phyloP scores from a whole-genome alignment of 2,113 vertebrate genomes.

The Protomyctophum bolini region DNA sequence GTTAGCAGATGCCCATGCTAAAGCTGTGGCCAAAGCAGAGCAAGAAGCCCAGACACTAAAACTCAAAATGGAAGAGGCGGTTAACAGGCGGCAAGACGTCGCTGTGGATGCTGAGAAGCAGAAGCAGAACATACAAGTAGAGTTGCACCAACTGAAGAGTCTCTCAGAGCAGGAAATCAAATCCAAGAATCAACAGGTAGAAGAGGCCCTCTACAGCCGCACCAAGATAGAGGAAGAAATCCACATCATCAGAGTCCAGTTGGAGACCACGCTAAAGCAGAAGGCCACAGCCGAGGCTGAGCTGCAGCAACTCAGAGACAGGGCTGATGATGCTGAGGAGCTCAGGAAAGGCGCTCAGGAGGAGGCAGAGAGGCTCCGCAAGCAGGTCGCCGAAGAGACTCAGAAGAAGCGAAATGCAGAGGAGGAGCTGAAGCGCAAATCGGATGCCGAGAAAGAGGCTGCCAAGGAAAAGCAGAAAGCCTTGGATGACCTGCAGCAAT shows the following conservation, averaged over 20 bases:
- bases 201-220: conserved; percentile 86
- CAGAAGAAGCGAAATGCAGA: conserved; percentile 93
- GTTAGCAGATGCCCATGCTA: conserved; percentile 89
- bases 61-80: conserved; percentile 91
- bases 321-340: conserved; percentile 86
- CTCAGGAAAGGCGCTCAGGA: conserved; percentile 88
- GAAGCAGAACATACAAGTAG: conserved; percentile 93
- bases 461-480: conserved; percentile 91
- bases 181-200: conserved; percentile 85
- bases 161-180: conserved; percentile 90
- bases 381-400: conserved; percentile 90
- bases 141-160: conserved; percentile 88
- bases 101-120: conserved; percentile 89
- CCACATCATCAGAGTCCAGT: conserved; percentile 87
- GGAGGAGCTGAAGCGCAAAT: conserved; percentile 88
- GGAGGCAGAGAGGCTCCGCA: conserved; percentile 90
- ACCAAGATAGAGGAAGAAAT: conserved; percentile 94
- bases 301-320: conserved; percentile 81
- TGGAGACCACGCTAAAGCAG: conserved; percentile 86
- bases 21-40: conserved; percentile 90
- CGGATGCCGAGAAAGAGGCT: conserved; percentile 89
- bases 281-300: conserved; percentile 83
- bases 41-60: conserved; percentile 88
- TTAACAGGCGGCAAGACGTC: conserved; percentile 84
- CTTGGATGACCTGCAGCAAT: conserved; percentile 85